These are phyloP conservation scores for Fragum whitleyi DNA, from an alignment of 2,888 invertebrate genomes.

Conservation along the genomic window DNA sequence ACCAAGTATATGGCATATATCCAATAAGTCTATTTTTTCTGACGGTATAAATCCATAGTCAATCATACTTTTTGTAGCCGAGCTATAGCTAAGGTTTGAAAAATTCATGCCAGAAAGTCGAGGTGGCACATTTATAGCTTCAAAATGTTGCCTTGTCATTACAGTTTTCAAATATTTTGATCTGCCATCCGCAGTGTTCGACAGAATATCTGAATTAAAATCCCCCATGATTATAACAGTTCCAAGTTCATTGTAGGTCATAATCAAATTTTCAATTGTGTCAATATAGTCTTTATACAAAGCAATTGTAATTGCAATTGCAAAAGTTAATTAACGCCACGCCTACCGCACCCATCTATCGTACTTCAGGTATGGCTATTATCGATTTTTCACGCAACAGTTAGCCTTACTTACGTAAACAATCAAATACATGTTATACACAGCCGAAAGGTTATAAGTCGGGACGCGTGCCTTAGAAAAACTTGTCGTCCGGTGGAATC, in stretches of 20 bases:
- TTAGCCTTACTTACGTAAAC: too few species aligned
- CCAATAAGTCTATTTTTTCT: not conserved
- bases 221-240: constrained; percentile 19
- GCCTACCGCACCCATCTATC: too few species aligned
- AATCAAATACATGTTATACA: too few species aligned
- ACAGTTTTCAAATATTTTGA: not conserved
- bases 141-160: not conserved
- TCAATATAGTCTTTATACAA: constrained; percentile 12
- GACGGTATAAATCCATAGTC: constrained; percentile 10
- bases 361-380: too few species aligned
- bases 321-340: too few species aligned
- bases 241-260: constrained; percentile 8
- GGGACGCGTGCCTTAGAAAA: too few species aligned
- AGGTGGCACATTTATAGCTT: constrained; percentile 1
- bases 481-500: too few species aligned
- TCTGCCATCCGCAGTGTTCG: not conserved
- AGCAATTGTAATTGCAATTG: too few species aligned
- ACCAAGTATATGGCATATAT: not conserved
- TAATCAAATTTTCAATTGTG: constrained; percentile 22
- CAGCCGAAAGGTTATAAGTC: too few species aligned
- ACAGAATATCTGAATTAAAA: constrained; percentile 9
- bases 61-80: not conserved
- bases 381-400: too few species aligned
- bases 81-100: constrained; percentile 3
- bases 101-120: not conserved